Evolutionary conservation across 2,113 vertebrate genomes (phyloP).

Genomic region (Xenopus laevis): DNA sequence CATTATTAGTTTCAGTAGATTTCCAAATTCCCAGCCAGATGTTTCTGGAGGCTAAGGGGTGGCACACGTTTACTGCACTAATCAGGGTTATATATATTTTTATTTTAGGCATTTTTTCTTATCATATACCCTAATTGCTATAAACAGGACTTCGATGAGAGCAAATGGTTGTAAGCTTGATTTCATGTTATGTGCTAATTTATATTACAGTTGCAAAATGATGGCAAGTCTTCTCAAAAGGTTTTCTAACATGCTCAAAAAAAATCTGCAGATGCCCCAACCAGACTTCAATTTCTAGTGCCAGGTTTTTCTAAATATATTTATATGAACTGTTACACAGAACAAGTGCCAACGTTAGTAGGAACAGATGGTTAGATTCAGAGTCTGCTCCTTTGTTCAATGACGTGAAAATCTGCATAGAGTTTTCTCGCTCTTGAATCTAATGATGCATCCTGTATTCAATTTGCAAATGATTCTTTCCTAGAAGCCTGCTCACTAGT

Average conservation of each 20-base stretch:
- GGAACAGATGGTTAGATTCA: conserved; percentile 41
- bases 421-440: conserved; percentile 4
- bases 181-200: conserved; percentile 5
- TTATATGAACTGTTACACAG: conserved; percentile 37
- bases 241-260: conserved; percentile 15
- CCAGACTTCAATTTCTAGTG: conserved; percentile 34
- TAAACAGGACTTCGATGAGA: background rate
- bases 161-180: background rate
- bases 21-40: too few species aligned
- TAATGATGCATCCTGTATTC: background rate
- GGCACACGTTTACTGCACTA: too few species aligned
- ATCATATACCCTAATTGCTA: background rate
- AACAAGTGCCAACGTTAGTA: conserved; percentile 34
- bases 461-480: background rate
- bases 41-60: too few species aligned
- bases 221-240: background rate
- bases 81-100: background rate
- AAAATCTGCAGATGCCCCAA: conserved; percentile 37
- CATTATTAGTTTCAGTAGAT: too few species aligned
- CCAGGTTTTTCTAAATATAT: conserved; percentile 43
- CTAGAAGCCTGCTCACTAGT: too few species aligned
- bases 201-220: conserved; percentile 1
- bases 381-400: conserved; percentile 39
- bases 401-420: conserved; percentile 25
- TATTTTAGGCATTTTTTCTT: background rate